phyloP scores from a whole-genome alignment of 2,113 vertebrate genomes.

The Oncorhynchus gorbuscha region DNA sequence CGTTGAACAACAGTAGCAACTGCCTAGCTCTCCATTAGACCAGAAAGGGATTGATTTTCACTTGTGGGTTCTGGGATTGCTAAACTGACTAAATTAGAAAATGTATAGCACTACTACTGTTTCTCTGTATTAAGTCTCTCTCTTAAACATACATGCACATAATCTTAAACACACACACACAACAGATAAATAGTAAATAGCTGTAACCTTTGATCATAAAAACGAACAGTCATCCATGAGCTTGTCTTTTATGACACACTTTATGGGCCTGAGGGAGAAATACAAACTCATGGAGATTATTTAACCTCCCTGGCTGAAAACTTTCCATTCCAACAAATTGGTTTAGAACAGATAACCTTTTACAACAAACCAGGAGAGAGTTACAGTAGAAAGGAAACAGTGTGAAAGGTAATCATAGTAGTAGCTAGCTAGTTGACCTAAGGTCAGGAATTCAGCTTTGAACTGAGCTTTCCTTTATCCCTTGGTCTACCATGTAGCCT shows the following conservation, averaged over 20 bases:
- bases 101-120: no score
- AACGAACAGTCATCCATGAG: constrained; percentile 15
- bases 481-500: no score
- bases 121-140: no score
- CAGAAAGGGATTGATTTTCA: no score
- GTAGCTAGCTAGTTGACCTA: no score
- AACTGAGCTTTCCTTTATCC: neutral
- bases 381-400: no score
- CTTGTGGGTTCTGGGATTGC: no score
- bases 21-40: no score
- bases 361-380: no score
- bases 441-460: neutral
- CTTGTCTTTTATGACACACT: constrained; percentile 28
- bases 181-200: constrained; percentile 27
- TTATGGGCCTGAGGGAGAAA: neutral
- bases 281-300: neutral
- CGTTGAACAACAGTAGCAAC: no score
- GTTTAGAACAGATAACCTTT: neutral
- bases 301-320: neutral
- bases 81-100: no score
- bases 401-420: no score
- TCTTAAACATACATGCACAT: neutral
- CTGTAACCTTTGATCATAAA: constrained; percentile 33
- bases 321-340: constrained; percentile 5
- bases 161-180: neutral